A percentile compares a stretch with the other conserved stretches of the same genome.
Evolutionary conservation across 2,113 vertebrate species (phyloP).

Genomic region (Catharus bicknelli): DNA sequence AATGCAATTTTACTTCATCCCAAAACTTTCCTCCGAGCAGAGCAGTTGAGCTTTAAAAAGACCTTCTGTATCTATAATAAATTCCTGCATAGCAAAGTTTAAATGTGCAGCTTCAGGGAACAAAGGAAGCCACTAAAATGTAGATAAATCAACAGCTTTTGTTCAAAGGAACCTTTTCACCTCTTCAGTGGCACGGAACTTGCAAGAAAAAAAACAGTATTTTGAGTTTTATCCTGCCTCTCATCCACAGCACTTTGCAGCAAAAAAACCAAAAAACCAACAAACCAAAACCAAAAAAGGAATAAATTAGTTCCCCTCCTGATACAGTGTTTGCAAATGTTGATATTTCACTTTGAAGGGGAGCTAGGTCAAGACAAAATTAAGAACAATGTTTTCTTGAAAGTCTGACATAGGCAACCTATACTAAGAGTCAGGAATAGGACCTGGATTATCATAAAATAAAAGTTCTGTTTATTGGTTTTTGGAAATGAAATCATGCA

Average conservation of each 20-base stretch:
- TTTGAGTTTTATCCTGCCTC: constrained; percentile 35
- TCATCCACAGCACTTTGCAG: background rate
- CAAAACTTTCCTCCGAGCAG: background rate
- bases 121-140: constrained; percentile 26
- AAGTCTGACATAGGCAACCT: background rate
- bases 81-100: constrained; percentile 27
- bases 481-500: background rate
- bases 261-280: background rate
- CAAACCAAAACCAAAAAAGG: too few relatives aligned
- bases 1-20: background rate
- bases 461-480: background rate
- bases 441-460: background rate
- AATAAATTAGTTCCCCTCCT: background rate
- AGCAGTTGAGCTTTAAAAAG: background rate
- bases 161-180: constrained; percentile 38
- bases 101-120: constrained; percentile 30
- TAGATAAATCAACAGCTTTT: constrained; percentile 51
- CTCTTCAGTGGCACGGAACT: constrained; percentile 2
- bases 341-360: constrained; percentile 3
- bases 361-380: background rate
- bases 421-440: background rate
- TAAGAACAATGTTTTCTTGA: background rate
- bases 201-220: constrained; percentile 5
- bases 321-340: background rate
- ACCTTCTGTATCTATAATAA: background rate